Percentiles rank a stretch among this genome's conserved stretches.
Conservation (phyloP, 2,797 vertebrate species). For the Oophaga sylvatica region DNA sequence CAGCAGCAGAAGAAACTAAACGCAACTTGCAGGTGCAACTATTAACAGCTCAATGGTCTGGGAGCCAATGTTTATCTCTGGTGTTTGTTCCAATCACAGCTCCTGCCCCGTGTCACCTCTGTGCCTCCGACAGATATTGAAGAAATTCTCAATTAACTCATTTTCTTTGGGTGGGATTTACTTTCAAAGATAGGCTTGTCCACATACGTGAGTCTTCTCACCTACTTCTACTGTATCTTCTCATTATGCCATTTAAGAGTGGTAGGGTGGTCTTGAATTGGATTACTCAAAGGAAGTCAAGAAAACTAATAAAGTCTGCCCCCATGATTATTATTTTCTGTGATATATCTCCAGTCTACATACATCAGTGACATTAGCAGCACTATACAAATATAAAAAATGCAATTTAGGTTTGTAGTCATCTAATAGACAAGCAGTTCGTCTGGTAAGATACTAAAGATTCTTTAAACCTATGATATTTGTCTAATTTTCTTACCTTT, state of each 20-base stretch:
- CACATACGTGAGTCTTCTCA: too few relatives aligned
- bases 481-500: slow-evolving; percentile 76
- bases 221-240: too few relatives aligned
- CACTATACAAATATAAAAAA: not conserved
- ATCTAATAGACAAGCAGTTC: not conserved
- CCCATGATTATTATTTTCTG: not conserved
- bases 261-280: not conserved
- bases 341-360: not conserved
- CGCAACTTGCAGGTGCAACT: slow-evolving; percentile 71
- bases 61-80: slow-evolving; percentile 66
- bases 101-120: slow-evolving; percentile 64
- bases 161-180: too few relatives aligned
- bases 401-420: not conserved
- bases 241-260: not conserved
- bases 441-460: not conserved
- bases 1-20: too few relatives aligned
- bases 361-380: not conserved
- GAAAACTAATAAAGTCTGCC: not conserved
- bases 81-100: slow-evolving; percentile 70
- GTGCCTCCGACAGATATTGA: slow-evolving; percentile 67
- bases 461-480: too few relatives aligned
- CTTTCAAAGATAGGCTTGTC: too few relatives aligned
- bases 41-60: slow-evolving; percentile 65
- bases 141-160: slow-evolving; percentile 11
- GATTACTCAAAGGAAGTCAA: not conserved